A percentile compares a stretch with the other conserved stretches of the same genome.
phyloP scores from a whole-genome alignment of 2,113 vertebrate species.

The Micromys minutus region DNA sequence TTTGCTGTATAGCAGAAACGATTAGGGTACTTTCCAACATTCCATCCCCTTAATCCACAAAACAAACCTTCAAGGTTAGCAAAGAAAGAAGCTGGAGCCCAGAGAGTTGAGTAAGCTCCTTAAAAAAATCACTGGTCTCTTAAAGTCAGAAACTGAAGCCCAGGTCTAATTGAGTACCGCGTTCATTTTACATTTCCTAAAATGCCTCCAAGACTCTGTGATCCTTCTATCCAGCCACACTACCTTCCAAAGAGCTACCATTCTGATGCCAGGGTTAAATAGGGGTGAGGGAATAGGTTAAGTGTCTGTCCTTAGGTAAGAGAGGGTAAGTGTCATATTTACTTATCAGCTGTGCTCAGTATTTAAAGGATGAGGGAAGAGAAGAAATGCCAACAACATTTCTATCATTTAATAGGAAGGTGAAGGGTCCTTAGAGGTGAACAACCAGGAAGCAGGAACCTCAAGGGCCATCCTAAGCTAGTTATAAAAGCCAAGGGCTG shows the following conservation, averaged over 20 bases:
- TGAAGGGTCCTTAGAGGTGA: background rate
- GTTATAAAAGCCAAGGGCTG: slow-evolving; percentile 7
- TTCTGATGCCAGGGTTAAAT: background rate
- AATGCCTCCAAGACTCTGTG: background rate
- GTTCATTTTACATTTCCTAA: background rate
- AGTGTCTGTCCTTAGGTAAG: background rate
- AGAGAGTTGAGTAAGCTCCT: background rate
- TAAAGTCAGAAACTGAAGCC: background rate
- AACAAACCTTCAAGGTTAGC: background rate
- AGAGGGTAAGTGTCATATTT: background rate
- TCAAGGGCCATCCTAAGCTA: background rate
- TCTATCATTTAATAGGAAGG: background rate
- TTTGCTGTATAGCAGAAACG: background rate
- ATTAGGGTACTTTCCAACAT: background rate
- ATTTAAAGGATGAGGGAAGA: background rate
- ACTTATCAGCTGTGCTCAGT: background rate
- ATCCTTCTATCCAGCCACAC: background rate
- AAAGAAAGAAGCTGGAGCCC: background rate
- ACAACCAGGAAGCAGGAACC: slow-evolving; percentile 15
- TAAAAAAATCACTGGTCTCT: background rate
- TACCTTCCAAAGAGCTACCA: background rate
- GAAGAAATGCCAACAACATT: background rate
- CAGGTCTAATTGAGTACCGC: background rate
- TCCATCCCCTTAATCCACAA: background rate
- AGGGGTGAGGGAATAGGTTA: background rate